Conservation (phyloP, 2,888 invertebrate species). For the Exocentrus adspersus region DNA sequence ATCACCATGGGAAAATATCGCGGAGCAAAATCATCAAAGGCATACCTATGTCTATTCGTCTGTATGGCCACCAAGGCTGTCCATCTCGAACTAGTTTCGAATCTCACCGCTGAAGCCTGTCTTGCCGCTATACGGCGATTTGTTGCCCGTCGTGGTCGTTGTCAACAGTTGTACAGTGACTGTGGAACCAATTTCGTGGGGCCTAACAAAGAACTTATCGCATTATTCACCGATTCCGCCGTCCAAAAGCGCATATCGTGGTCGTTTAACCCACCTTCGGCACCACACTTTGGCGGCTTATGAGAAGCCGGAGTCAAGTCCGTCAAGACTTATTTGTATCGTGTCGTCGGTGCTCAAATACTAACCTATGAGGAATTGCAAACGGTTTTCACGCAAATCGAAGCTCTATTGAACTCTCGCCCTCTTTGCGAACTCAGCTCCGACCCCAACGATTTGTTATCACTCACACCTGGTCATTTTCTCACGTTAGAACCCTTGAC, state of each 20-base stretch:
- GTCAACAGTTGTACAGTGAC: background rate
- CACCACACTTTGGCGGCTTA: background rate
- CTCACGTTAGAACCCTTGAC: background rate
- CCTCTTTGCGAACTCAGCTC: background rate
- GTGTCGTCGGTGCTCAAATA: too few relatives aligned
- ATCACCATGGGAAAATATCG: background rate
- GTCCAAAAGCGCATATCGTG: background rate
- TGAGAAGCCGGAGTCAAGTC: too few relatives aligned
- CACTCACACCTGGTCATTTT: background rate
- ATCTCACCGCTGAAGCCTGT: background rate
- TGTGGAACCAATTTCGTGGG: background rate
- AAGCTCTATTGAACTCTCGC: background rate
- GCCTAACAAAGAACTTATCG: background rate
- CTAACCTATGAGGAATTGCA: background rate
- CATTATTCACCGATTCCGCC: background rate
- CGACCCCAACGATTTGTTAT: background rate
- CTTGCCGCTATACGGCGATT: constrained; percentile 8
- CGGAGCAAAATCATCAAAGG: background rate
- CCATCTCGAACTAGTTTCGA: constrained; percentile 1
- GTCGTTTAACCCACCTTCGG: background rate
- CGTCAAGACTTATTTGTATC: too few relatives aligned
- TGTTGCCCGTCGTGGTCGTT: constrained; percentile 8
- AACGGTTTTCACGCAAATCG: background rate
- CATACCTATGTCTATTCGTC: constrained; percentile 3
- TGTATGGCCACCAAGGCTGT: constrained; percentile 3